Conservation (phyloP, 2,113 vertebrate species). For the Puntigrus tetrazona region DNA sequence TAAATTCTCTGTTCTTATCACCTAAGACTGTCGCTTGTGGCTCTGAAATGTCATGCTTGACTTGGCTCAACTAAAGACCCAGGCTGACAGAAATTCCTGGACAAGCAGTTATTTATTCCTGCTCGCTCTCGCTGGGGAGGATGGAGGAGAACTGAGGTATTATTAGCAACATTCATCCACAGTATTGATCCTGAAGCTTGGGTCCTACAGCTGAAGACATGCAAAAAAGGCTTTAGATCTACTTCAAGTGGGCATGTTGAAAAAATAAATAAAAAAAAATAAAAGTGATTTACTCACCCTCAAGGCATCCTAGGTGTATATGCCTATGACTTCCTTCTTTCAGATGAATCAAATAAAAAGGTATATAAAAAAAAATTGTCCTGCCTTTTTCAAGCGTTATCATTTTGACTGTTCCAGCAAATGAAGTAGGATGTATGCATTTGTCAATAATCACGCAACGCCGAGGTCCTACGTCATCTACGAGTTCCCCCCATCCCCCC, state of each 20-base stretch:
- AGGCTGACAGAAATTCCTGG: conserved; percentile 18
- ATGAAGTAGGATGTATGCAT: too few species aligned
- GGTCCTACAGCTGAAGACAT: background rate
- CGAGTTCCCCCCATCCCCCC: too few species aligned
- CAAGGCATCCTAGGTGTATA: too few species aligned
- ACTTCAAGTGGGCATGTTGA: background rate
- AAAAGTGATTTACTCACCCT: too few species aligned
- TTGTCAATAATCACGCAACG: too few species aligned
- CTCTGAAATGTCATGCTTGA: conserved; percentile 19
- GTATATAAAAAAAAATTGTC: too few species aligned
- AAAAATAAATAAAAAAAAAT: too few species aligned
- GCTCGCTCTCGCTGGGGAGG: background rate
- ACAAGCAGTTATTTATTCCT: conserved; percentile 40
- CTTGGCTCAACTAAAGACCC: background rate
- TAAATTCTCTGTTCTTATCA: conserved; percentile 23
- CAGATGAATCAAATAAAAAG: too few species aligned
- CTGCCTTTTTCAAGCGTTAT: too few species aligned
- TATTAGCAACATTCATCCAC: conserved; percentile 33
- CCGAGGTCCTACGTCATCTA: too few species aligned
- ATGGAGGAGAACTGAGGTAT: conserved; percentile 2
- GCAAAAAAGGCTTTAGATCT: background rate
- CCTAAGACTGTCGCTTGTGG: background rate
- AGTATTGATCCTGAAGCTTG: conserved; percentile 16
- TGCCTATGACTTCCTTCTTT: too few species aligned
- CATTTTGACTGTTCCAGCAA: too few species aligned